Evolutionary conservation across 2,113 vertebrate genomes (phyloP).

Genomic region (Melanostigma gelatinosum): DNA sequence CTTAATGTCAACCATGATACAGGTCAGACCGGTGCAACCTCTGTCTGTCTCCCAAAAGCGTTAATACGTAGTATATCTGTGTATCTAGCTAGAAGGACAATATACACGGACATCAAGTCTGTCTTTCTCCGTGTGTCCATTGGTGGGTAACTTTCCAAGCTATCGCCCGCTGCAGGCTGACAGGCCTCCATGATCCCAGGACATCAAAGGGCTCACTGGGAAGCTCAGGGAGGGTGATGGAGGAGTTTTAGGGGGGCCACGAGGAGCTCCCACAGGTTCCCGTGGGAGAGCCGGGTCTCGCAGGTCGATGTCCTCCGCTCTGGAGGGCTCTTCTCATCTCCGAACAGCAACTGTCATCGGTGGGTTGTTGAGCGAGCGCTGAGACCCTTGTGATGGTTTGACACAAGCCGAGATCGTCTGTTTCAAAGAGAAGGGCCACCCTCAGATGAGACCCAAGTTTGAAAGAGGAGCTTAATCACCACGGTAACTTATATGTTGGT

Average conservation of each 20-base stretch:
- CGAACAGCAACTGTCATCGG: slow-evolving; percentile 62
- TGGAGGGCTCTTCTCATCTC: slow-evolving; percentile 47
- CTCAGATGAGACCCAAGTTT: slow-evolving; percentile 57
- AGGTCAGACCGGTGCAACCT: slow-evolving; percentile 32
- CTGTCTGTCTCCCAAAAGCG: slow-evolving; percentile 1
- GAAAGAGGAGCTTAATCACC: slow-evolving; percentile 75
- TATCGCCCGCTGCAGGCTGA: background rate
- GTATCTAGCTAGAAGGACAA: background rate
- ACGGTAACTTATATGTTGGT: slow-evolving; percentile 55
- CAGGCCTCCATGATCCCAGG: slow-evolving; percentile 29
- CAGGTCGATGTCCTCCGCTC: slow-evolving; percentile 31
- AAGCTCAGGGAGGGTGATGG: slow-evolving; percentile 23
- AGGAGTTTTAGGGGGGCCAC: background rate
- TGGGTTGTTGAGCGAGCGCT: slow-evolving; percentile 24
- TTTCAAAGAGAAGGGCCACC: slow-evolving; percentile 65
- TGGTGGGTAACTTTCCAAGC: slow-evolving; percentile 9
- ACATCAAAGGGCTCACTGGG: slow-evolving; percentile 61
- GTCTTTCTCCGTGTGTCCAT: background rate
- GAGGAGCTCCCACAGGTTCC: slow-evolving; percentile 48
- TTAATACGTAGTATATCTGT: background rate
- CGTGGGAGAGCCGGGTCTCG: slow-evolving; percentile 45
- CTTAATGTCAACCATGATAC: slow-evolving; percentile 20
- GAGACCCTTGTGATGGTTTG: slow-evolving; percentile 57
- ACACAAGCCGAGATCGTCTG: slow-evolving; percentile 51
- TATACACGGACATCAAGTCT: background rate